Percentiles rank a stretch among this genome's conserved stretches.
Evolutionary conservation across 2,113 vertebrate genomes (phyloP).

Genomic region (Charina bottae): DNA sequence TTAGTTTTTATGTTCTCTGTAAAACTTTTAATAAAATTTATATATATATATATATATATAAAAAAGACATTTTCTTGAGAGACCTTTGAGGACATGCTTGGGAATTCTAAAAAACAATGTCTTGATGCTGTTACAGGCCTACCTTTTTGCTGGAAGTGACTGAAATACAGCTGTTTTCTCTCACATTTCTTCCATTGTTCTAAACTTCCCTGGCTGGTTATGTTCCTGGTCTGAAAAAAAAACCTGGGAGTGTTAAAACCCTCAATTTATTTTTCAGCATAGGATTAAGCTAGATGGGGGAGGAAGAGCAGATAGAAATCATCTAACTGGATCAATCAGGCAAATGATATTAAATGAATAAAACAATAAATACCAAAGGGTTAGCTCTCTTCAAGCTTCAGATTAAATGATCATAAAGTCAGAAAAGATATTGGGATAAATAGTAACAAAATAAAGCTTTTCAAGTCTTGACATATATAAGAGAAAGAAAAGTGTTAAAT

Average conservation of each 20-base stretch:
- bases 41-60: no score
- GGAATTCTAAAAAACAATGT: not conserved
- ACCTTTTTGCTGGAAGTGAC: not conserved
- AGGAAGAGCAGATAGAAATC: not conserved
- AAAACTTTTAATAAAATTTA: no score
- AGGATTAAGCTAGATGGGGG: no score
- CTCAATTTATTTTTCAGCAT: no score
- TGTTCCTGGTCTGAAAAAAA: no score
- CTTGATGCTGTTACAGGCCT: not conserved
- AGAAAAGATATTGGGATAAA: not conserved
- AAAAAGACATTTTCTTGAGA: no score
- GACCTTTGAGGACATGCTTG: not conserved
- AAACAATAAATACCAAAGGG: not conserved
- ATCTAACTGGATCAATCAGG: not conserved
- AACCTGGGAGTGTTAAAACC: no score
- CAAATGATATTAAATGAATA: not conserved
- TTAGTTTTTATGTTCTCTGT: no score
- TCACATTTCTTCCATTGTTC: not conserved
- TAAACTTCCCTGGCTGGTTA: not conserved
- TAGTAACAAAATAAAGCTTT: not conserved
- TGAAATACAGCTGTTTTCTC: not conserved
- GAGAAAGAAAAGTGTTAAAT: not conserved
- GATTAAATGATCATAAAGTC: not conserved
- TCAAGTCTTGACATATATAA: not conserved
- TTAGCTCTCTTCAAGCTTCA: not conserved